Base-by-base conservation (phyloP, 2,113 vertebrate genomes). In the Manacus vitellinus region DNA sequence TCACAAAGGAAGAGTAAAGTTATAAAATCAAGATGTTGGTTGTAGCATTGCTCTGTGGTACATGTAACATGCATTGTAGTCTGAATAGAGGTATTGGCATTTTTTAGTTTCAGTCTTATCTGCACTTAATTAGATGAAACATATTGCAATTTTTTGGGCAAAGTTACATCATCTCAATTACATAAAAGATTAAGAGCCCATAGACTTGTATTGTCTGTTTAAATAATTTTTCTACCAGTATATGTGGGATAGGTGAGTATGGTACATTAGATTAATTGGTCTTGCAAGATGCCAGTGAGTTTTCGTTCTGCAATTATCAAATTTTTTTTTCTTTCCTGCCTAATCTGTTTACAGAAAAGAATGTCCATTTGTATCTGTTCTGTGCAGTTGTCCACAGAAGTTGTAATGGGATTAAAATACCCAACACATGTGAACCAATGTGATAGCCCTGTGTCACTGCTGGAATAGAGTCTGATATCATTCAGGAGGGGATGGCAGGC, bases 11-110 rank as follows among this genome's bases (percentile, higher is more conserved):
- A 52, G 51, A 74, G 12, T 39, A 46, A 59, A 85, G 14, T 86
- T 75, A 93, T 54, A 68, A 83, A 95, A 90, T 67, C 61, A 93
- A 92, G 63, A 84, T 85, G 76, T 14, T 54, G 49, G 33, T 66
- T 83, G 44, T 68, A 76, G 41, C n/a, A 54, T 37, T 92, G 37
- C 44, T 83, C 39, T 84, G 55, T 74, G 43, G 47, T 89, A 54
- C 31, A 30, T 74, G 46, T 92, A 74, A 25, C 22, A 2, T 39
- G n/a, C 49, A 54, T 67, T 65, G 66, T 6, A 9, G 33, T 67
- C 55, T 61, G 58, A 56, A 51, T 44, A 23, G 67, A 66, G 12
- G 44, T 49, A 66, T 21, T 46, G 28, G 35, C 8, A 9, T 19
- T 30, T 66, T 88, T 84, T 77, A 8, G 30, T 71, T 83, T 77